Conservation (phyloP, 2,797 vertebrate species). For the Phrynocephalus forsythii region DNA sequence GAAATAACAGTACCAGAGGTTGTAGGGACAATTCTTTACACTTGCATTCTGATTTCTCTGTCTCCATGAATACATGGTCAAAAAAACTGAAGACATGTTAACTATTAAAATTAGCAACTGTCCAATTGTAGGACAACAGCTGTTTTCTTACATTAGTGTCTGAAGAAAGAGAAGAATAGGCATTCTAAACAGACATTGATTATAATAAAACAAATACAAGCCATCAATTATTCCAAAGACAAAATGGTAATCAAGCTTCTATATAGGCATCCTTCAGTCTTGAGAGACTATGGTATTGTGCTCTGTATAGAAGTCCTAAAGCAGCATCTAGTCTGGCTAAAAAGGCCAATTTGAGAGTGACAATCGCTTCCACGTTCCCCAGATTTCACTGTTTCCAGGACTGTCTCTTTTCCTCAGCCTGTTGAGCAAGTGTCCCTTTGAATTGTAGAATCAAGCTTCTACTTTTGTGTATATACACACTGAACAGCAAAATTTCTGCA, state of each 20-base stretch:
- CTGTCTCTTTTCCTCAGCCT: too few relatives aligned
- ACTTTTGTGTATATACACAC: background rate
- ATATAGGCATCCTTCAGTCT: too few relatives aligned
- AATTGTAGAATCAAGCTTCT: background rate
- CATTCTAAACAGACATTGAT: slow-evolving; percentile 1
- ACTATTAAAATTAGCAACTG: background rate
- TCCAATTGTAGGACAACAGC: background rate
- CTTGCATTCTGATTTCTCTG: background rate
- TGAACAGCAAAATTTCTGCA: background rate
- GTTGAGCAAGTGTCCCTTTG: too few relatives aligned
- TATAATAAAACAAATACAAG: background rate
- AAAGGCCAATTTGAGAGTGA: too few relatives aligned
- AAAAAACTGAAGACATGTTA: background rate
- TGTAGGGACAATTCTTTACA: too few relatives aligned
- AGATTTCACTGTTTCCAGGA: too few relatives aligned
- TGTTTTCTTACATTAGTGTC: background rate
- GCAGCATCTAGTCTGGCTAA: too few relatives aligned
- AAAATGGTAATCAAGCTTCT: background rate
- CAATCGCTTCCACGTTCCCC: too few relatives aligned
- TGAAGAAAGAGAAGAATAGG: background rate
- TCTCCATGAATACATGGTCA: too few relatives aligned
- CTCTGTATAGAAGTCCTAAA: too few relatives aligned
- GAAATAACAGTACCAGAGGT: background rate
- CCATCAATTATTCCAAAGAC: background rate
- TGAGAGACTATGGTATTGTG: too few relatives aligned